These are phyloP conservation scores for Cecropterus lyciades DNA, from an alignment of 1,140 invertebrate genomes.

Conservation along the genomic window DNA sequence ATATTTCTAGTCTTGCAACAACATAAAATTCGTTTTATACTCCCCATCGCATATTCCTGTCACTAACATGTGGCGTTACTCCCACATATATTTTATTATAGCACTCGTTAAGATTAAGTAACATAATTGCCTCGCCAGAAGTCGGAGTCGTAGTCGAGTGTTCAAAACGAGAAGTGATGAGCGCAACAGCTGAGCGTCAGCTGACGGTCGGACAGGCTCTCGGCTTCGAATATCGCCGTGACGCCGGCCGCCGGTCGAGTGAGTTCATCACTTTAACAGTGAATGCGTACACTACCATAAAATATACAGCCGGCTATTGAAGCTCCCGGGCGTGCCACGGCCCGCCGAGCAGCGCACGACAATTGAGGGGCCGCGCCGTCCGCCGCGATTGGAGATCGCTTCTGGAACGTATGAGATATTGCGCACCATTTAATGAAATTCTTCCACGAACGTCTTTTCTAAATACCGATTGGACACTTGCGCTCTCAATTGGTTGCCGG, in stretches of 20 bases:
- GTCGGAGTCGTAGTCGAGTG: constrained; percentile 24
- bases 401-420: constrained; percentile 50
- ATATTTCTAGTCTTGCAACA: not conserved
- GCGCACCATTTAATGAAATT: constrained; percentile 56
- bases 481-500: constrained; percentile 1
- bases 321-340: constrained; percentile 43
- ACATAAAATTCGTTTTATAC: not conserved
- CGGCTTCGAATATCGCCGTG: constrained; percentile 28
- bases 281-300: constrained; percentile 25
- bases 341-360: constrained; percentile 39
- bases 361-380: constrained; percentile 49
- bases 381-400: constrained; percentile 54
- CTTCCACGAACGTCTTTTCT: constrained; percentile 47
- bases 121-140: constrained; percentile 53
- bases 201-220: constrained; percentile 47
- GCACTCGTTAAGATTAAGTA: constrained; percentile 17
- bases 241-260: constrained; percentile 33
- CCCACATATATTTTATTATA: constrained; percentile 5
- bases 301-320: constrained; percentile 50
- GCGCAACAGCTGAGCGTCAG: constrained; percentile 69
- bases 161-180: constrained; percentile 58
- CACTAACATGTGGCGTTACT: not conserved
- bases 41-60: not conserved
- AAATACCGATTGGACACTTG: constrained; percentile 22
- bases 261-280: constrained; percentile 40